phyloP scores from a whole-genome alignment of 2,888 invertebrate genomes.

The Hyles lineata region DNA sequence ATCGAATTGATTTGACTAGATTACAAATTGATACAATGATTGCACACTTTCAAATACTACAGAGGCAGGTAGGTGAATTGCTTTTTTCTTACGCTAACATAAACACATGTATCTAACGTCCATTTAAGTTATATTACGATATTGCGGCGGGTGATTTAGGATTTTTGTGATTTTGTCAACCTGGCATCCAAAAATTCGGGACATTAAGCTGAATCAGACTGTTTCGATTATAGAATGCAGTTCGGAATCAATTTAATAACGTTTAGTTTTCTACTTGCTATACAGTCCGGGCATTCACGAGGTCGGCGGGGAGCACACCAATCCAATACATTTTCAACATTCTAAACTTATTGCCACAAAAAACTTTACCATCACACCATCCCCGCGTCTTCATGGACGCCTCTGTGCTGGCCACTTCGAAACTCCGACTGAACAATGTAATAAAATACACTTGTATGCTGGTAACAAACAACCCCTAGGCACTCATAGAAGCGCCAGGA shows the following conservation, averaged over 20 bases:
- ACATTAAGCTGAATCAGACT: slow-evolving; percentile 11
- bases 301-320: slow-evolving; percentile 30
- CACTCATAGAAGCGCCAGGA: not conserved
- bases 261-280: slow-evolving; percentile 25
- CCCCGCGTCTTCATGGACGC: slow-evolving; percentile 48
- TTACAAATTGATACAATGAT: not conserved
- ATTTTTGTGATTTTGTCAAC: not conserved
- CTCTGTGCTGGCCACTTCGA: slow-evolving; percentile 31
- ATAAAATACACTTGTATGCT: not conserved
- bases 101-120: not conserved
- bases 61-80: not conserved
- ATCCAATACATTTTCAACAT: not conserved
- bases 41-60: slow-evolving; percentile 5
- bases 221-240: slow-evolving; percentile 5
- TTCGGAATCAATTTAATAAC: slow-evolving; percentile 25
- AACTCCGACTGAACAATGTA: not conserved
- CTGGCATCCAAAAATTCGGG: not conserved
- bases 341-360: slow-evolving; percentile 29
- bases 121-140: not conserved
- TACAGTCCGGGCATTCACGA: slow-evolving; percentile 32
- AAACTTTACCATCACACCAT: slow-evolving; percentile 40
- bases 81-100: slow-evolving; percentile 8
- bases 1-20: slow-evolving; percentile 14
- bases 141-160: not conserved
- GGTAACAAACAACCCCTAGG: not conserved